Percentiles rank a stretch among this genome's conserved stretches.
Conservation (phyloP, 1,140 invertebrate genomes). For the Asobara japonica region DNA sequence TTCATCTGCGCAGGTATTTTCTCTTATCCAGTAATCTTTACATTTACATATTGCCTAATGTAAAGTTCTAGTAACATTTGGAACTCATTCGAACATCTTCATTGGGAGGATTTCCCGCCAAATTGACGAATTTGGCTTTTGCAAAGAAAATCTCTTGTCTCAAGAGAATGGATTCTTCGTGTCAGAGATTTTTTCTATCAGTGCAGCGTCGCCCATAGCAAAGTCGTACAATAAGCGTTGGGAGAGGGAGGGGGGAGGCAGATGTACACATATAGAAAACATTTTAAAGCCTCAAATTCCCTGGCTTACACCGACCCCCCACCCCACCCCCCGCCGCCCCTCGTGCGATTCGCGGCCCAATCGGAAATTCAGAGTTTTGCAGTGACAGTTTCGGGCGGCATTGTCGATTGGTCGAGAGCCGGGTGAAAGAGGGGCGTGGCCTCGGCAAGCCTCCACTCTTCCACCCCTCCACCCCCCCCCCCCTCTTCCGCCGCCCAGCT, state of each 20-base stretch:
- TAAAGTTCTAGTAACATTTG: too few relatives aligned
- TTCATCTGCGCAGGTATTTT: too few relatives aligned
- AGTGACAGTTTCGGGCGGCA: conserved; percentile 49
- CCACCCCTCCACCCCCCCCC: not conserved
- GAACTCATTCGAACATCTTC: too few relatives aligned
- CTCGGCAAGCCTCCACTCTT: conserved; percentile 18
- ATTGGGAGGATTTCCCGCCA: too few relatives aligned
- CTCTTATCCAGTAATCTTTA: too few relatives aligned
- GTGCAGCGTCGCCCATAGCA: too few relatives aligned
- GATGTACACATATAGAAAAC: conserved; percentile 32
- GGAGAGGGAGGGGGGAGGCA: conserved; percentile 13
- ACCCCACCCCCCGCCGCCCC: too few relatives aligned
- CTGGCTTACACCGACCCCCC: conserved; percentile 47
- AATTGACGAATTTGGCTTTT: too few relatives aligned
- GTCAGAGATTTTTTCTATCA: too few relatives aligned
- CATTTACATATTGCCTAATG: too few relatives aligned
- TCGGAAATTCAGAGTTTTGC: conserved; percentile 36
- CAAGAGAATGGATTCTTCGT: too few relatives aligned
- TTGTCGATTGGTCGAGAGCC: conserved; percentile 48
- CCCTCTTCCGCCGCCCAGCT: not conserved
- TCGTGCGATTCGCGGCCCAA: conserved; percentile 32
- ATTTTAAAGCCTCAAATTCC: conserved; percentile 56
- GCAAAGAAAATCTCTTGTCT: too few relatives aligned
- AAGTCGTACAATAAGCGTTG: not conserved
- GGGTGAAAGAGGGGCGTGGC: conserved; percentile 54